Evolutionary conservation across 1,140 invertebrate genomes (phyloP).

Genomic region (Ectropis grisescens): DNA sequence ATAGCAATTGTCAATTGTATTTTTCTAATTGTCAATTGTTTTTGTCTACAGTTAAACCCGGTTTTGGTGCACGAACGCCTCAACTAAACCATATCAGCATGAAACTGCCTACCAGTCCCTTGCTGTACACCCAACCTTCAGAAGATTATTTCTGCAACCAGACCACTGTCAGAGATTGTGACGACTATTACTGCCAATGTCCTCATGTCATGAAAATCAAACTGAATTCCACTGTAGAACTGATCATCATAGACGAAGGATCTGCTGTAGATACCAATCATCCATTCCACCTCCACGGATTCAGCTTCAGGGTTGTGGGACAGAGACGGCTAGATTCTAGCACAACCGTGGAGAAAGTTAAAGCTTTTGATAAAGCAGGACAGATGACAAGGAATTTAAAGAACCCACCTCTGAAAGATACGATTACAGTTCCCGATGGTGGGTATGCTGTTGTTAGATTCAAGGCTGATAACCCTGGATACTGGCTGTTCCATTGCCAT

Average conservation of each 20-base stretch:
- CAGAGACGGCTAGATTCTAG: slow-evolving; percentile 78
- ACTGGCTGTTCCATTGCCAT: slow-evolving; percentile 94
- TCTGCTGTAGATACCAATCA: slow-evolving; percentile 89
- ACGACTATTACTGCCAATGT: slow-evolving; percentile 83
- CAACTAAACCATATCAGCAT: slow-evolving; percentile 91
- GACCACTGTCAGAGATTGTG: slow-evolving; percentile 68
- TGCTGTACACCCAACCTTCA: slow-evolving; percentile 78
- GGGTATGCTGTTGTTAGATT: slow-evolving; percentile 86
- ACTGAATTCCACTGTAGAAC: slow-evolving; percentile 81
- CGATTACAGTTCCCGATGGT: slow-evolving; percentile 91
- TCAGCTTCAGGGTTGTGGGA: slow-evolving; percentile 85
- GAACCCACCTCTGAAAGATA: slow-evolving; percentile 85
- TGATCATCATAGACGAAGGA: slow-evolving; percentile 88
- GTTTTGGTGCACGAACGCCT: slow-evolving; percentile 76
- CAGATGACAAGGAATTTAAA: slow-evolving; percentile 80
- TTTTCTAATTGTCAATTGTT: too few relatives aligned
- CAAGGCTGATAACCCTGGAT: slow-evolving; percentile 82
- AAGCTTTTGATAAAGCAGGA: slow-evolving; percentile 78
- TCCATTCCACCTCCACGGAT: slow-evolving; percentile 90
- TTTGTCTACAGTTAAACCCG: too few relatives aligned
- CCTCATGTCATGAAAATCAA: slow-evolving; percentile 81
- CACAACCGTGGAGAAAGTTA: slow-evolving; percentile 76
- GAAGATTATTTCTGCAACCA: slow-evolving; percentile 78
- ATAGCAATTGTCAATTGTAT: slow-evolving; percentile 50
- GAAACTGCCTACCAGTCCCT: slow-evolving; percentile 80